Conservation (phyloP, 2,797 vertebrate genomes). For the Rhadinocentrus ornatus region DNA sequence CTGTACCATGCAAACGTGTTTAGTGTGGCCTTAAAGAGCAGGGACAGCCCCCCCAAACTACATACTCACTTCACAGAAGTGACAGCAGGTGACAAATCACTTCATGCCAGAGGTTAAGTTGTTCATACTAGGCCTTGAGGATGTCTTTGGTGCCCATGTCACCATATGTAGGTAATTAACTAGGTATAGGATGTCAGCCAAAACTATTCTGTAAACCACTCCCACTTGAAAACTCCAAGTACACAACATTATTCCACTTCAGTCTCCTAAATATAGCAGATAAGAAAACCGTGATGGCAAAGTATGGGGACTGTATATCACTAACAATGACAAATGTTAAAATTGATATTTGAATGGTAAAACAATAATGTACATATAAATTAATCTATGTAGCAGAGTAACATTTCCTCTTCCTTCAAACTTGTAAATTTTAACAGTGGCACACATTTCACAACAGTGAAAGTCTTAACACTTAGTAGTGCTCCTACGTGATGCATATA, state of each 20-base stretch:
- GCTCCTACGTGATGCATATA: conserved; percentile 72
- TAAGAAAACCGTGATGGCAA: conserved; percentile 71
- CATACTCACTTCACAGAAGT: conserved; percentile 86
- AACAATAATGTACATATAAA: conserved; percentile 70
- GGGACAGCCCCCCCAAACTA: conserved; percentile 51
- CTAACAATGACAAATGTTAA: conserved; percentile 71
- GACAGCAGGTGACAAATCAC: conserved; percentile 77
- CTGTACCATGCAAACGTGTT: conserved; percentile 80
- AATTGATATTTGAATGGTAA: conserved; percentile 65
- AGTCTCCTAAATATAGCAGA: conserved; percentile 76
- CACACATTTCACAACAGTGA: conserved; percentile 53
- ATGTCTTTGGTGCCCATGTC: conserved; percentile 58
- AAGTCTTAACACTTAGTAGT: conserved; percentile 64
- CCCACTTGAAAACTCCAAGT: conserved; percentile 58
- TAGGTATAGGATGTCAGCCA: conserved; percentile 66
- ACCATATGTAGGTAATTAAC: conserved; percentile 61
- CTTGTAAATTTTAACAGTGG: conserved; percentile 58
- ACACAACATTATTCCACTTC: conserved; percentile 67
- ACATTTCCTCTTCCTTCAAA: conserved; percentile 72
- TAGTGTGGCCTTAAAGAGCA: conserved; percentile 67
- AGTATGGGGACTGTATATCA: conserved; percentile 69
- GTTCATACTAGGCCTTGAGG: conserved; percentile 43
- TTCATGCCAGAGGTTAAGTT: conserved; percentile 65
- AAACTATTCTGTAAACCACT: conserved; percentile 62
- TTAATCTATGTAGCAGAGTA: conserved; percentile 64